Evolutionary conservation across 2,888 invertebrate species (phyloP).

Genomic region (Sipunculus nudus): DNA sequence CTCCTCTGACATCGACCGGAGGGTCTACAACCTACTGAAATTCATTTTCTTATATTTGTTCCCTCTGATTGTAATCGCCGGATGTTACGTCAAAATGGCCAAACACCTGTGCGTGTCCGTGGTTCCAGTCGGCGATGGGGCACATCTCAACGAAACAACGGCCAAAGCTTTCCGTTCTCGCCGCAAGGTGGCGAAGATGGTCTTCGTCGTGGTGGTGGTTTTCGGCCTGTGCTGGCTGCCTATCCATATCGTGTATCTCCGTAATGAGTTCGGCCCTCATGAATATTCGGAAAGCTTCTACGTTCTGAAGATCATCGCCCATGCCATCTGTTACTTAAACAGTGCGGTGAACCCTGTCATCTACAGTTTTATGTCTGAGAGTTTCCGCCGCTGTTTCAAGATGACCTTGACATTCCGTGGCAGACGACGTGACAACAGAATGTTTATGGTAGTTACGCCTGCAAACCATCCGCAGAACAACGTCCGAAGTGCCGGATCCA

Average conservation of each 20-base stretch:
- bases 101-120: conserved; percentile 23
- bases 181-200: conserved; percentile 13
- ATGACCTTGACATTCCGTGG: too few relatives aligned
- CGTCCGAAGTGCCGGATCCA: too few relatives aligned
- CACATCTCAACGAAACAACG: neutral
- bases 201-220: conserved; percentile 21
- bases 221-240: conserved; percentile 39
- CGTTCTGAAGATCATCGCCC: conserved; percentile 12
- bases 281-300: too few relatives aligned
- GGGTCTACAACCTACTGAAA: conserved; percentile 20
- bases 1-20: neutral
- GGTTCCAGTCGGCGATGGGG: neutral
- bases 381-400: conserved; percentile 41
- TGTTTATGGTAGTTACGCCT: too few relatives aligned
- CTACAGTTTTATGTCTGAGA: conserved; percentile 51
- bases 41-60: conserved; percentile 23
- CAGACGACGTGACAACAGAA: too few relatives aligned
- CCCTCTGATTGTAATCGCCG: conserved; percentile 24
- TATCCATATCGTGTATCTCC: conserved; percentile 25
- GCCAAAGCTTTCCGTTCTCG: conserved; percentile 5
- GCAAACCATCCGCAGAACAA: too few relatives aligned
- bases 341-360: conserved; percentile 54
- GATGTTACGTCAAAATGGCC: conserved; percentile 31
- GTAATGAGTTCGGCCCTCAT: conserved; percentile 17
- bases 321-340: conserved; percentile 38